A percentile compares a stretch with the other conserved stretches of the same genome.
phyloP scores from a whole-genome alignment of 2,888 invertebrate species.

The Phytoseiulus persimilis region DNA sequence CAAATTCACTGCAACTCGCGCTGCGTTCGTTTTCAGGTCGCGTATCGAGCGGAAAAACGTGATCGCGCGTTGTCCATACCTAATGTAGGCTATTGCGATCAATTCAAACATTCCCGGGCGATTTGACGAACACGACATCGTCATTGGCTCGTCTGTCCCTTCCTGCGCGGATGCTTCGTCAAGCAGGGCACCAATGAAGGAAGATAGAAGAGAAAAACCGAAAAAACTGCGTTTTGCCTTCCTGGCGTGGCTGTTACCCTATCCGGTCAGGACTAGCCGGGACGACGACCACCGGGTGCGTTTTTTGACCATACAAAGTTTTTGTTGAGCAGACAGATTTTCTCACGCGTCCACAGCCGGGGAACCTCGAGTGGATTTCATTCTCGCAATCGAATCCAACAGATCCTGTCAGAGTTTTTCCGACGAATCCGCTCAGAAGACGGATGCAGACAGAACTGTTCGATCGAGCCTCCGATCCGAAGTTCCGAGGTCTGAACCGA shows the following conservation, averaged over 20 bases:
- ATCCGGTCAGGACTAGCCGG: background rate
- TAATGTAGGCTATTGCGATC: background rate
- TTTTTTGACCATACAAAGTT: background rate
- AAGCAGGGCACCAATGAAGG: background rate
- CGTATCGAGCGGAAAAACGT: background rate
- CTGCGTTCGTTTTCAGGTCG: background rate
- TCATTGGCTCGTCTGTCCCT: background rate
- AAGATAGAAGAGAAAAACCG: background rate
- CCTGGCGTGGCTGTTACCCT: background rate
- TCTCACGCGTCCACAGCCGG: background rate
- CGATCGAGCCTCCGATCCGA: too few relatives aligned
- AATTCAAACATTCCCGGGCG: background rate
- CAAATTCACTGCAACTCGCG: too few relatives aligned
- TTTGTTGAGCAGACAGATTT: background rate
- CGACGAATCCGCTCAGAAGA: too few relatives aligned
- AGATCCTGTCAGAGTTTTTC: background rate
- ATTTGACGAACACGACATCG: constrained; percentile 5
- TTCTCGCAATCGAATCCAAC: background rate
- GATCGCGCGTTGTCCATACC: background rate
- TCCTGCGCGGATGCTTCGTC: background rate
- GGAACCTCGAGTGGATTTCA: background rate
- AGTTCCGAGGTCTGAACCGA: too few relatives aligned
- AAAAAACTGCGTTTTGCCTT: background rate
- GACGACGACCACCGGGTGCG: background rate
- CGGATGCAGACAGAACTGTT: too few relatives aligned